Base-by-base conservation (phyloP, 2,888 invertebrate species). In the Netelia fuscicornis region DNA sequence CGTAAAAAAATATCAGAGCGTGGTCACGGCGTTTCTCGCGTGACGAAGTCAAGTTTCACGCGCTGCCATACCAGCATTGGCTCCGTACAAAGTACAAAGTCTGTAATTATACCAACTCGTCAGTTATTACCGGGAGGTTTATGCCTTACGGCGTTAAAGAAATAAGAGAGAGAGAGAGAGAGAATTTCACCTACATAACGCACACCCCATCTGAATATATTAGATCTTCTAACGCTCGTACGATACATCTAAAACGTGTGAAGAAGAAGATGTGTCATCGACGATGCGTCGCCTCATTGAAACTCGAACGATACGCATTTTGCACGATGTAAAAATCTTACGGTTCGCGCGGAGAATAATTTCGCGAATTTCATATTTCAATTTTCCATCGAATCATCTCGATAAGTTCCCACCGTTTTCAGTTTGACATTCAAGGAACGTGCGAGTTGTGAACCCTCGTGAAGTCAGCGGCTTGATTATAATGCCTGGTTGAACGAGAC, bases 401-500 rank as follows among this genome's bases (percentile, higher is more conserved):
- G 30, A 30, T 5, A 30, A 30, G 30, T 30, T 30, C 30, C 30
- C 30, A 30, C 30, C 30, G 30, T 30, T 83, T 77, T 67, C 77
- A 71, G 52, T 74, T 83, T 60, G 81, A 67, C 65, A 79, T 67
- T 37, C 13, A 60, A 25, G 37, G 56, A 77, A 68, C n/a, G 72
- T 42, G 58, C 65, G 84, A 74, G 70, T 70, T 79, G 64, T 74
- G 79, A 56, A 80, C 72, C 80, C 70, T 9, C 25, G 62, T 54
- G 54, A 86, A 90, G 86, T 88, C 87, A 88, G 90, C 89, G 88
- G 88, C 86, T 88, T 89, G 86, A 88, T 89, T 89, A 86, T 86
- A 87, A 88, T 82, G 86, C 87, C 76, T 71, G 67, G 20, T 30
- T 17, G 1, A 52, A 44, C 74, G n/a, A 56, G 83, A 87, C 76